Conservation (phyloP, 2,888 invertebrate genomes). For the Drosophila rellima region DNA sequence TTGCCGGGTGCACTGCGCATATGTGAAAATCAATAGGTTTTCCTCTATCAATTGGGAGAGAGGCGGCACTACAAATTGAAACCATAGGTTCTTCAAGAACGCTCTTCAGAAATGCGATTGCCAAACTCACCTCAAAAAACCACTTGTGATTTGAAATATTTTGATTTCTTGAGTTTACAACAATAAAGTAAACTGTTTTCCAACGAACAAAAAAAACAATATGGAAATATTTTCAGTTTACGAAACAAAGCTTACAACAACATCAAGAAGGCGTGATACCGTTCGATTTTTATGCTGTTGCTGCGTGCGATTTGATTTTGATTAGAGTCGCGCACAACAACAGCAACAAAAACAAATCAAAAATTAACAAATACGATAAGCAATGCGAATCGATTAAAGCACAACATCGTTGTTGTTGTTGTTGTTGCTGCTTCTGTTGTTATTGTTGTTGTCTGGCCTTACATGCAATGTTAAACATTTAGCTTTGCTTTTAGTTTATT, state of each 20-base stretch:
- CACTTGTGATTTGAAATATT: conserved; percentile 60
- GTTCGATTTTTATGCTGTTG: conserved; percentile 33
- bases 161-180: conserved; percentile 23
- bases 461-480: conserved; percentile 50
- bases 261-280: conserved; percentile 24
- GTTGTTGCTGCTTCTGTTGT: conserved; percentile 32
- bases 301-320: conserved; percentile 51
- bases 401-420: conserved; percentile 26
- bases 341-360: conserved; percentile 22
- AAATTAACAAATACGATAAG: conserved; percentile 37
- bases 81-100: background rate
- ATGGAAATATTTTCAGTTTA: conserved; percentile 35
- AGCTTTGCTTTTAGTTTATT: conserved; percentile 28
- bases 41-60: background rate
- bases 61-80: background rate
- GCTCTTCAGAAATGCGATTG: conserved; percentile 34
- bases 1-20: conserved; percentile 56
- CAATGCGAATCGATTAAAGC: conserved; percentile 66
- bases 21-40: conserved; percentile 66
- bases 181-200: conserved; percentile 17
- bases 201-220: conserved; percentile 4
- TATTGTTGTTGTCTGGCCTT: conserved; percentile 45
- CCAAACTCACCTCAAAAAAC: conserved; percentile 50
- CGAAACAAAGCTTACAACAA: conserved; percentile 38
- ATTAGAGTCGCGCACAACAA: conserved; percentile 46